Conservation (phyloP, 92 coral and sea anemone genomes). For the Meandrina meandrites region DNA sequence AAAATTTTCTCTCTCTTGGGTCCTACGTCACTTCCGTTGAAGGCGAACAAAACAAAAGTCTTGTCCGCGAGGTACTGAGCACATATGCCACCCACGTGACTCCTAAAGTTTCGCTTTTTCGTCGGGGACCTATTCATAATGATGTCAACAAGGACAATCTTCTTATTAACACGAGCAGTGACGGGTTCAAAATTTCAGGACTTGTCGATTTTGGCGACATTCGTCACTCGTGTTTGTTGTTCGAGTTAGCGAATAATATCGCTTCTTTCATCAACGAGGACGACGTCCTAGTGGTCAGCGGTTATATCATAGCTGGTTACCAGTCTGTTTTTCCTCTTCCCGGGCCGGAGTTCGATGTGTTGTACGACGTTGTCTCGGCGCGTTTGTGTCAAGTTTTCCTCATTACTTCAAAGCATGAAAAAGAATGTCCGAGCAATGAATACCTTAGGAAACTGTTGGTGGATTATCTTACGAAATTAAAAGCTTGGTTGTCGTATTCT, state of each 20-base stretch:
- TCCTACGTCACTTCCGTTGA: conserved; percentile 37
- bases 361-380: conserved; percentile 61
- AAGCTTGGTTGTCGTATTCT: conserved; percentile 30
- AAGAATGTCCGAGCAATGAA: conserved; percentile 21
- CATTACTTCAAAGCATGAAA: conserved; percentile 25
- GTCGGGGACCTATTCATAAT: conserved; percentile 62
- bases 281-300: conserved; percentile 62
- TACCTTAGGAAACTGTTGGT: conserved; percentile 16
- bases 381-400: conserved; percentile 60
- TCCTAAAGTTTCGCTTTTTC: conserved; percentile 48
- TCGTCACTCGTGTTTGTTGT: conserved; percentile 56
- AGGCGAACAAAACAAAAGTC: conserved; percentile 29
- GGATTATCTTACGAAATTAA: conserved; percentile 37
- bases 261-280: conserved; percentile 50
- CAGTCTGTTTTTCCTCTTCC: conserved; percentile 72
- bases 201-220: conserved; percentile 74
- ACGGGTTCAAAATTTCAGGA: conserved; percentile 47
- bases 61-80: conserved; percentile 51
- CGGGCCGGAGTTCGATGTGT: conserved; percentile 52
- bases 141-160: conserved; percentile 54
- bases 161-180: conserved; percentile 14
- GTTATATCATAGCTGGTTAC: conserved; percentile 76
- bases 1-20: conserved; percentile 58
- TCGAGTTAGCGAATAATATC: conserved; percentile 60
- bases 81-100: conserved; percentile 42